A percentile compares a stretch with the other conserved stretches of the same genome.
phyloP scores from a whole-genome alignment of 2,888 invertebrate genomes.

The Leuctra nigra region DNA sequence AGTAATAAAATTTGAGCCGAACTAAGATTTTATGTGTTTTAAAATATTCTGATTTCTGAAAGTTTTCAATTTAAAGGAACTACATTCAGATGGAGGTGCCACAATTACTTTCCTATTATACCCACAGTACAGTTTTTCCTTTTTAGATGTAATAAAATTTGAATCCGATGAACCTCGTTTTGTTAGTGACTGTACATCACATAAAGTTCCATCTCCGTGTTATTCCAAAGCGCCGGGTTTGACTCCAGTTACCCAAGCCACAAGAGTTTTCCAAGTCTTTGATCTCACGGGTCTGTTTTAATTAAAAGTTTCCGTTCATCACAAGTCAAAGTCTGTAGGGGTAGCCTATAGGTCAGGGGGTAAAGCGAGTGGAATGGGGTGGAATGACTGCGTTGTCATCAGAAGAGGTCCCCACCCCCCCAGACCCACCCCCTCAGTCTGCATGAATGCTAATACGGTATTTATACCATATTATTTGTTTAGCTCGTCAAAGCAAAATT shows the following conservation, averaged over 20 bases:
- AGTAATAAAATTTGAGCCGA: no score
- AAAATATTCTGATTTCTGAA: no score
- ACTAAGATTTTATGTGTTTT: no score
- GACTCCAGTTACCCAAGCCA: constrained; percentile 8
- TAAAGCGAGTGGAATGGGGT: not conserved
- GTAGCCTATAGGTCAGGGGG: not conserved
- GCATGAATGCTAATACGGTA: constrained; percentile 24
- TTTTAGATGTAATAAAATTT: no score
- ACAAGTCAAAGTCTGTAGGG: constrained; percentile 5
- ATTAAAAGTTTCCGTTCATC: constrained; percentile 27
- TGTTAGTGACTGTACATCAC: not conserved
- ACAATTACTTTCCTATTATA: no score
- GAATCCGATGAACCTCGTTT: no score
- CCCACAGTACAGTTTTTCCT: no score
- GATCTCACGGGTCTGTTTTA: constrained; percentile 26
- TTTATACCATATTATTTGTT: constrained; percentile 17
- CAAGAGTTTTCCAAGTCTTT: constrained; percentile 21
- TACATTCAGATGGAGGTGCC: no score
- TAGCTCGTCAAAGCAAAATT: not conserved
- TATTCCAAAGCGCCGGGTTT: not conserved
- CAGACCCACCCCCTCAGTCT: no score
- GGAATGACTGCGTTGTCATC: constrained; percentile 19
- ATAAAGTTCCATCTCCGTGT: not conserved
- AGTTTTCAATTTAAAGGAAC: no score
- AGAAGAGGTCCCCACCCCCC: no score